Percentiles rank a stretch among this genome's conserved stretches.
Evolutionary conservation across 2,797 vertebrate genomes (phyloP).

Genomic region (Capromys pilorides): DNA sequence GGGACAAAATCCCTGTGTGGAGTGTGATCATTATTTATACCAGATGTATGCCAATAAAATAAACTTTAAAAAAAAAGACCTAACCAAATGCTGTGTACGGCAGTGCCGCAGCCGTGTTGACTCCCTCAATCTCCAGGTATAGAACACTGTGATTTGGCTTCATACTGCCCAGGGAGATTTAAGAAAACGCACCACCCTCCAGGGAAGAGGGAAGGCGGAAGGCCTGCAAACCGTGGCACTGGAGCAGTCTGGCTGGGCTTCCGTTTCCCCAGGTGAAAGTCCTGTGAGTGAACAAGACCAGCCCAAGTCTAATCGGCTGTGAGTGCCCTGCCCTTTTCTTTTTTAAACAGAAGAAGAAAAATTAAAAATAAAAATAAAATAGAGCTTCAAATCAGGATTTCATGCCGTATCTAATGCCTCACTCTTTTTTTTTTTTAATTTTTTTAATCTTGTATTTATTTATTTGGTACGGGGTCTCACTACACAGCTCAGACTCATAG

Average conservation of each 20-base stretch:
- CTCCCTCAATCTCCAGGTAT: neutral
- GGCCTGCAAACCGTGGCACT: neutral
- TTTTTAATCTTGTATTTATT: too few species aligned
- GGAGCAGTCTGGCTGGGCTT: neutral
- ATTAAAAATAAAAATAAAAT: neutral
- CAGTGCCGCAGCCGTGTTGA: neutral
- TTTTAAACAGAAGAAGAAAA: neutral
- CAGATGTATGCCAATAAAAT: neutral
- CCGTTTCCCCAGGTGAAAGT: neutral
- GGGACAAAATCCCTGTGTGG: neutral
- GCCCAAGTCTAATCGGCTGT: neutral
- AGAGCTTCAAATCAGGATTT: neutral
- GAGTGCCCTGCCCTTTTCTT: neutral
- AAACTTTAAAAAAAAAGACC: neutral
- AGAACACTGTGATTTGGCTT: too few species aligned
- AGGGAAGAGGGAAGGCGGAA: accelerated
- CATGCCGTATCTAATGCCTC: neutral
- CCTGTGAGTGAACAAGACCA: neutral
- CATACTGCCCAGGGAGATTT: too few species aligned
- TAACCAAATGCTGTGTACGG: neutral
- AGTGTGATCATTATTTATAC: neutral
- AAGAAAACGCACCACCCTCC: neutral
- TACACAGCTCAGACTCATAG: too few species aligned
- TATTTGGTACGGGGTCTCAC: too few species aligned
- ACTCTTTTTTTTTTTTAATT: neutral